phyloP scores from a whole-genome alignment of 2,797 vertebrate genomes.

The Novumbra hubbsi region DNA sequence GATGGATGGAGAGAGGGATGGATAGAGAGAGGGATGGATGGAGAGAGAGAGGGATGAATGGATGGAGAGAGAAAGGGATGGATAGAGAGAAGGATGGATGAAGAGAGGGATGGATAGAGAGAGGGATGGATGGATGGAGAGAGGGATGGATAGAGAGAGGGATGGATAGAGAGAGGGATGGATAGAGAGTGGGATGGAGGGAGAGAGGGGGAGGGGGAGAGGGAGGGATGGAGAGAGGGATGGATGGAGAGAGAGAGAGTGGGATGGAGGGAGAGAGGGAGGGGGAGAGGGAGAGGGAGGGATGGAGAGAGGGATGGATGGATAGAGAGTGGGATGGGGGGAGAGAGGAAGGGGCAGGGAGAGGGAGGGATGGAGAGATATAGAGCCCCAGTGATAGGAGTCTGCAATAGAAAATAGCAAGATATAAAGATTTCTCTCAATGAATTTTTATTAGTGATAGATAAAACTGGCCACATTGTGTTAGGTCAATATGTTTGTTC shows the following conservation, averaged over 20 bases:
- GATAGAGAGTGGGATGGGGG: neutral
- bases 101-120: no score
- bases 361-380: conserved; percentile 3
- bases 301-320: neutral
- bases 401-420: conserved; percentile 9
- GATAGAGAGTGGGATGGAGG: conserved; percentile 39
- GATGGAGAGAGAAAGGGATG: no score
- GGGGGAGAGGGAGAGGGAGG: neutral
- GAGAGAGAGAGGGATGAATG: no score
- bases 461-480: conserved; percentile 68
- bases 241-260: conserved; percentile 27
- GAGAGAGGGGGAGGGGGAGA: conserved; percentile 43
- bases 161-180: conserved; percentile 52
- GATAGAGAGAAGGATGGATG: no score
- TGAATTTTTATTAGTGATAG: conserved; percentile 76
- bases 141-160: neutral
- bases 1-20: no score
- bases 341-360: conserved; percentile 1
- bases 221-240: conserved; percentile 39
- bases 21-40: no score
- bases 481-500: conserved; percentile 68
- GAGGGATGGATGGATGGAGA: no score
- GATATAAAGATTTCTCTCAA: conserved; percentile 53
- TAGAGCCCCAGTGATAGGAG: conserved; percentile 61
- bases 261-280: conserved; percentile 58